phyloP scores from a whole-genome alignment of 2,113 vertebrate genomes.

The Sinocyclocheilus maitianheensis region DNA sequence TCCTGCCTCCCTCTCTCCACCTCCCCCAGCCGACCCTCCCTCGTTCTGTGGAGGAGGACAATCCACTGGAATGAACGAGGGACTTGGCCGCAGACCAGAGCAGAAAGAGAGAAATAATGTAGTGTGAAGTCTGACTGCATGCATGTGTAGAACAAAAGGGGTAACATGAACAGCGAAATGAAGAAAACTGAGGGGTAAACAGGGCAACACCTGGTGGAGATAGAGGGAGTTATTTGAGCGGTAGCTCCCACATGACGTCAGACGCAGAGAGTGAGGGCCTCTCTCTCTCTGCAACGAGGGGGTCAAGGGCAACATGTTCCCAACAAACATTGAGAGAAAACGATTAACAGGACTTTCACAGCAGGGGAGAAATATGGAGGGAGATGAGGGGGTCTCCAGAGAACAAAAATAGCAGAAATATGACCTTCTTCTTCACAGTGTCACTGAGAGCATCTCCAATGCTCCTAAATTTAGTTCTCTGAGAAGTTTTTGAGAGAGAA shows the following conservation, averaged over 20 bases:
- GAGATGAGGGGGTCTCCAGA: constrained; percentile 19
- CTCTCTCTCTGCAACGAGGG: neutral
- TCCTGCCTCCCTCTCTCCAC: constrained; percentile 40
- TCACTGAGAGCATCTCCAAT: constrained; percentile 20
- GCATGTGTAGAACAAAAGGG: constrained; percentile 28
- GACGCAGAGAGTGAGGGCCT: neutral
- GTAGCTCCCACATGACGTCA: constrained; percentile 38
- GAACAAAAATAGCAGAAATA: constrained; percentile 13
- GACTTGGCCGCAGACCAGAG: constrained; percentile 26
- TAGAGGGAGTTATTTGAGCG: constrained; percentile 16
- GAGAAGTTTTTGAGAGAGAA: constrained; percentile 33
- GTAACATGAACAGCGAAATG: neutral
- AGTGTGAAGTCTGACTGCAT: constrained; percentile 18
- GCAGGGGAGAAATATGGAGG: constrained; percentile 13
- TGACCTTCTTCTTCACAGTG: constrained; percentile 24
- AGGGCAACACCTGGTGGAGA: constrained; percentile 1
- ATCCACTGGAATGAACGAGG: constrained; percentile 36
- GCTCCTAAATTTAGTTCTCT: constrained; percentile 48
- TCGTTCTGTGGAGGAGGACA: constrained; percentile 45
- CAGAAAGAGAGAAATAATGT: constrained; percentile 43
- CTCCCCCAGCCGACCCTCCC: constrained; percentile 22
- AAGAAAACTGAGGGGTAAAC: neutral
- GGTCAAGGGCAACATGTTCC: constrained; percentile 44
- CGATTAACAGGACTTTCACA: constrained; percentile 18
- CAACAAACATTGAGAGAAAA: constrained; percentile 36